Evolutionary conservation across 2,113 vertebrate species (phyloP).

Genomic region (Agelaius tricolor): DNA sequence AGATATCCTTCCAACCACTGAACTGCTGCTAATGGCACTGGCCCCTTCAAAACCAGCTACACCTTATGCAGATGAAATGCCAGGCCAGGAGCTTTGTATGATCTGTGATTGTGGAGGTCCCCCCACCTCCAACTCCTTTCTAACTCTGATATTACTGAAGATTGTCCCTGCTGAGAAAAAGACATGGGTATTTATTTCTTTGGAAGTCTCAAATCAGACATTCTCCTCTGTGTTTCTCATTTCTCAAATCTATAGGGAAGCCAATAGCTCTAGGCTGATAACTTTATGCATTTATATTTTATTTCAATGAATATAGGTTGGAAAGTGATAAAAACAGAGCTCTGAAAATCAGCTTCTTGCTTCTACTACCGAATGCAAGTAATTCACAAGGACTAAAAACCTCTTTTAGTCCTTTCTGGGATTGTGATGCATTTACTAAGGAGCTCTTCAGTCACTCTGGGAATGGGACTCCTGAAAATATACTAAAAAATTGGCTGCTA

Average conservation of each 20-base stretch:
- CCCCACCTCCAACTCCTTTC: neutral
- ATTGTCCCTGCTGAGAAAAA: neutral
- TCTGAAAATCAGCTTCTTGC: neutral
- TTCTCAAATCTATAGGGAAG: slow-evolving; percentile 38
- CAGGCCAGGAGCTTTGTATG: neutral
- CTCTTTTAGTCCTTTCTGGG: neutral
- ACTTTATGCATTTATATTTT: slow-evolving; percentile 45
- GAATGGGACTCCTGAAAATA: neutral
- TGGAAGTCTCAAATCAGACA: neutral
- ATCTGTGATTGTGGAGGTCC: neutral
- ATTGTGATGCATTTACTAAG: neutral
- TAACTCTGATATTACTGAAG: neutral
- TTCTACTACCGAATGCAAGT: neutral
- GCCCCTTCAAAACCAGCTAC: neutral
- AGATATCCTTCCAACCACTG: neutral
- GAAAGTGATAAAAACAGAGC: slow-evolving; percentile 7
- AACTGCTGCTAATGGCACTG: neutral
- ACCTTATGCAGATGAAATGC: neutral
- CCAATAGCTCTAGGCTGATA: slow-evolving; percentile 31
- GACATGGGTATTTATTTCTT: slow-evolving; percentile 22
- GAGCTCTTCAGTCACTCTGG: neutral
- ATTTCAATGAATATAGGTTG: neutral
- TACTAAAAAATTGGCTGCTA: neutral
- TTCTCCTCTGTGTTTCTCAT: slow-evolving; percentile 7
- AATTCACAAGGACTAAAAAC: neutral